These are phyloP conservation scores for Ellobium chinense DNA, from an alignment of 2,888 invertebrate species.

Conservation along the genomic window DNA sequence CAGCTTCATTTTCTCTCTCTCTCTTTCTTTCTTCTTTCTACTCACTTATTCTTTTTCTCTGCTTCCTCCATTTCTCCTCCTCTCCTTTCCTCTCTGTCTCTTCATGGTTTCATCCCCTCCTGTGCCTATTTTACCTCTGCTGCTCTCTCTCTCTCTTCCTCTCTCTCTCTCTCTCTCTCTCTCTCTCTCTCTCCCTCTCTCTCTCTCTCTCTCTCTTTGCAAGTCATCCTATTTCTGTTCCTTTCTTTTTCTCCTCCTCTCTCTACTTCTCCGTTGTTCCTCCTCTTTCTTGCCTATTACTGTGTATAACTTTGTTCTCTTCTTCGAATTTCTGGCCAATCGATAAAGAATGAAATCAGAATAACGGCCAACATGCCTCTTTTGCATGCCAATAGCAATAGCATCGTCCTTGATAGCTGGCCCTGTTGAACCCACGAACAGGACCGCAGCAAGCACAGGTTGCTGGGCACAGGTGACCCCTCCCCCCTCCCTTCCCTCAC, in stretches of 20 bases:
- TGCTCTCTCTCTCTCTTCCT: not conserved
- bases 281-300: not conserved
- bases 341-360: not conserved
- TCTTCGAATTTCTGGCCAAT: not conserved
- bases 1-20: not conserved
- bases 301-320: not conserved
- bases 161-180: not conserved
- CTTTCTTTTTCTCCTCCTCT: not conserved
- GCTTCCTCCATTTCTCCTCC: too few relatives aligned
- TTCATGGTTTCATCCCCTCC: too few relatives aligned
- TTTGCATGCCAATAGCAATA: too few relatives aligned
- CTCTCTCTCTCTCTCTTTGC: not conserved
- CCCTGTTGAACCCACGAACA: too few relatives aligned
- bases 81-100: not conserved
- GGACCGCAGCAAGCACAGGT: too few relatives aligned
- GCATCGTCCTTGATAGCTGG: too few relatives aligned
- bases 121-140: not conserved
- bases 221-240: not conserved
- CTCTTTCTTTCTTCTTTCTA: not conserved
- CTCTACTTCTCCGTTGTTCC: not conserved
- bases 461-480: too few relatives aligned
- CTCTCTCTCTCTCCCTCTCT: not conserved
- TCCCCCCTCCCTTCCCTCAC: too few relatives aligned
- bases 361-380: too few relatives aligned
- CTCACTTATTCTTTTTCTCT: too few relatives aligned